A percentile compares a stretch with the other conserved stretches of the same genome.
Evolutionary conservation across 2,113 vertebrate genomes (phyloP).

Genomic region (Steatornis caripensis): DNA sequence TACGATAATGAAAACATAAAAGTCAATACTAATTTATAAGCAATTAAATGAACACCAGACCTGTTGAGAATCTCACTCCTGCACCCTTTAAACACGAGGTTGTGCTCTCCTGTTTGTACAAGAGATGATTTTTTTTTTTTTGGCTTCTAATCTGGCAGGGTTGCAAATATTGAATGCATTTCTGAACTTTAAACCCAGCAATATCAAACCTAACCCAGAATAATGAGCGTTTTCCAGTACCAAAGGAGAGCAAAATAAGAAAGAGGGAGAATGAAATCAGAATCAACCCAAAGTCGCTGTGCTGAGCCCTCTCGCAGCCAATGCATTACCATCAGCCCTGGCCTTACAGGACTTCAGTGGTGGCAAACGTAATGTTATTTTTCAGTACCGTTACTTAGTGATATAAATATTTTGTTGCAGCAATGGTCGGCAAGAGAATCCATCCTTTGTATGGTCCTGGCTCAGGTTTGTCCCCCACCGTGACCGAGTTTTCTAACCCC

Average conservation of each 20-base stretch:
- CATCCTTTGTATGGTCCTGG: neutral
- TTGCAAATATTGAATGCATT: neutral
- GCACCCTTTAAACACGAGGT: neutral
- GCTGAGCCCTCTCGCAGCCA: neutral
- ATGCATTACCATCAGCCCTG: neutral
- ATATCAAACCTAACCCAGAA: neutral
- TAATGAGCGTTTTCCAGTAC: neutral
- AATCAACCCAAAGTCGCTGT: fast-evolving
- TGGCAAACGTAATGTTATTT: neutral
- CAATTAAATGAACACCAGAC: neutral
- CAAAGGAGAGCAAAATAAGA: neutral
- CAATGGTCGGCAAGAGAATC: neutral
- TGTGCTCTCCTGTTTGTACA: neutral
- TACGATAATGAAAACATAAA: neutral
- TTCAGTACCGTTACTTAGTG: neutral
- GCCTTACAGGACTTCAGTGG: neutral
- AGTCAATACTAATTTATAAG: neutral
- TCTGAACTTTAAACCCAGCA: neutral
- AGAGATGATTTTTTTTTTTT: neutral
- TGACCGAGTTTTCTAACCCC: neutral
- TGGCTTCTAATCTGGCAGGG: too few species aligned
- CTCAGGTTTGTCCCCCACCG: neutral
- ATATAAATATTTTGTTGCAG: neutral
- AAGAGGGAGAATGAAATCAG: neutral
- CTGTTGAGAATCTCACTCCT: neutral